Base-by-base conservation (phyloP, 2,888 invertebrate species). In the Zygaena filipendulae region DNA sequence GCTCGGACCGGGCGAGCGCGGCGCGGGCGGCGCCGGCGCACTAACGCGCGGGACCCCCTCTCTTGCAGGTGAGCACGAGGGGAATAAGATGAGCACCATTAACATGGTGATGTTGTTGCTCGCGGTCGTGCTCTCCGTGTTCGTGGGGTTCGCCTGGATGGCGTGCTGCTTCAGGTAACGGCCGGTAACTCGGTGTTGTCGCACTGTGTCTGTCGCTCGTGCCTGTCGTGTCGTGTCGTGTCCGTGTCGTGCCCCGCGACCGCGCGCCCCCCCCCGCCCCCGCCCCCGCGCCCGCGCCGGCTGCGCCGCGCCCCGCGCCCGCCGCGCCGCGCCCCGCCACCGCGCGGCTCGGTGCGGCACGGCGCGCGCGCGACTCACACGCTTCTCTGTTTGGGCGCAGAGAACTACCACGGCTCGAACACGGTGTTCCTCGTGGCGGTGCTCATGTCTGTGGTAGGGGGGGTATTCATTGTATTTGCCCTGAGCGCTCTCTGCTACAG, bases 401-500 rank as follows among this genome's bases (percentile, higher is more conserved):
- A 91, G 88, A 92, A 92, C 87, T 92, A 93, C 87, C 92, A 93
- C 87, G 94, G 94, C 85, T 94, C 93, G 84, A 94, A 94, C 88
- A 95, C 94, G 85, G 92, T 93, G 84, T 92, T 92, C 88, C 90
- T 95, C 87, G 95, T 95, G 84, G 92, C 90, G 87, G 92, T 93
- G 84, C 92, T 95, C 87, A 95, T 95, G 90, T 94, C 94, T 86
- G 94, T 95, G 87, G 95, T 95, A 88, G 95, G 95, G 89, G 94
- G 95, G 87, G 95, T 95, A 87, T 95, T 95, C 90, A 89, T 95
- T 86, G 88, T 94, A 87, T 95, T 95, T 90, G 94, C 95, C 86
- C 90, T 94, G 87, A 91, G 95, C 91, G 95, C 95, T 86, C 91
- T 95, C 87, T 95, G 95, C 92, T 95, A 95, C 92, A 93, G 95